Evolutionary conservation across 2,888 invertebrate genomes (phyloP), one percentile per base, ranked within the genome.

Genomic region (Orthonychiurus folsomi): DNA sequence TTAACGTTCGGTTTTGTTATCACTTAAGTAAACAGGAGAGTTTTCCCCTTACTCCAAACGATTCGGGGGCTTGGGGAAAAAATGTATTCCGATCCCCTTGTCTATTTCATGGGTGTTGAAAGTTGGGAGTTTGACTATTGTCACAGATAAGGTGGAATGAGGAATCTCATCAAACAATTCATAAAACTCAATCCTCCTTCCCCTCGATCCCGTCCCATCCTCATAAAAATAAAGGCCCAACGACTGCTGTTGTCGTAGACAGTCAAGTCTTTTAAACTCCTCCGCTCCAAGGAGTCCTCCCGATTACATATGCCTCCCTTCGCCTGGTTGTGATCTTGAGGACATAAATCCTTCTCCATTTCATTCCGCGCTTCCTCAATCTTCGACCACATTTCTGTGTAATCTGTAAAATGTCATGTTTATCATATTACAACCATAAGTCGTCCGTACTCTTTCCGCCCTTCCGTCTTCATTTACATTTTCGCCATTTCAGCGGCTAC

Each of bases 391-490:
- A 37, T 37, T 37, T 37, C 9, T 15, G 5, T 37, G 37, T 37
- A 37, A 37, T 37, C 37, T 37, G 37, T 37, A 37, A 37, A 37
- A 37, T 37, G 37, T 37, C 37, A 37, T 37, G 37, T 37, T 37
- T 37, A 37, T 37, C 37, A 37, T 37, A 37, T 37, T 37, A 37
- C 37, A 37, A 37, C 37, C 37, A 37, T 37, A 37, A 37, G 37
- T 37, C 37, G n/a, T n/a, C n/a, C n/a, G n/a, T n/a, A n/a, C n/a
- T n/a, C n/a, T n/a, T n/a, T n/a, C 37, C 37, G 37, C 37, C 15
- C 37, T 37, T 37, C 37, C 5, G 5, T 37, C 15, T 9, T 15
- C 5, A 37, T 37, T 37, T 15, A 5, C 15, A 37, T 37, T 37
- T 37, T 15, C 5, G 9, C 37, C 5, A 15, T 15, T 37, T 37